A percentile compares a stretch with the other conserved stretches of the same genome.
phyloP scores from a whole-genome alignment of 2,888 invertebrate genomes.

The Apamea epomidion region DNA sequence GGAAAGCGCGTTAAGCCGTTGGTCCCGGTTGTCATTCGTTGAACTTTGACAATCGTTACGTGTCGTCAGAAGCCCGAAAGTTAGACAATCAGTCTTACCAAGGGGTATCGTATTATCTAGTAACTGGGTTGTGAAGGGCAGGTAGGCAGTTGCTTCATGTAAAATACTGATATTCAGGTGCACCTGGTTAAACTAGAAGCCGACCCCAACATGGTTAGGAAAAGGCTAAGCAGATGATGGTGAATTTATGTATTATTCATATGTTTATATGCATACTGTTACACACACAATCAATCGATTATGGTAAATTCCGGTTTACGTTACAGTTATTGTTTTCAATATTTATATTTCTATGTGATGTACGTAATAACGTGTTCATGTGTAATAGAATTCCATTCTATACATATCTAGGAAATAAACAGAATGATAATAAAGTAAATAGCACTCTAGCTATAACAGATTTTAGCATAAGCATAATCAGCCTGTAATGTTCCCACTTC shows the following conservation, averaged over 20 bases:
- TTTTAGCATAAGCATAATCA: too few relatives aligned
- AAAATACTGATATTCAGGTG: neutral
- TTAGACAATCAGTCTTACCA: neutral
- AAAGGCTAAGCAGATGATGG: neutral
- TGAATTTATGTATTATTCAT: neutral
- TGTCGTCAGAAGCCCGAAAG: too few relatives aligned
- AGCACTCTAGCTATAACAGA: neutral
- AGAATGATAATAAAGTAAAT: neutral
- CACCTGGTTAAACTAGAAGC: neutral
- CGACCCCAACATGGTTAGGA: neutral
- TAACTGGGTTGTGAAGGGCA: neutral
- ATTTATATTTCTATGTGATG: slow-evolving; percentile 9
- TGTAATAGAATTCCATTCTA: neutral
- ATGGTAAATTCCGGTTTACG: neutral
- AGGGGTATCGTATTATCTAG: neutral
- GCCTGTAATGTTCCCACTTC: too few relatives aligned
- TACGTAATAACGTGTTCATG: neutral
- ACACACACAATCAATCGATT: slow-evolving; percentile 6
- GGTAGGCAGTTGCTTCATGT: neutral
- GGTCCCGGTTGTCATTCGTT: neutral
- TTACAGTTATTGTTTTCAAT: slow-evolving; percentile 6
- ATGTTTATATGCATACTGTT: neutral
- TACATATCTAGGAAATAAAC: neutral
- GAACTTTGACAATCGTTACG: too few relatives aligned
- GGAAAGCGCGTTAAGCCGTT: neutral